These are phyloP conservation scores for Sciaenops ocellatus DNA, from an alignment of 2,797 vertebrate genomes.

Conservation along the genomic window DNA sequence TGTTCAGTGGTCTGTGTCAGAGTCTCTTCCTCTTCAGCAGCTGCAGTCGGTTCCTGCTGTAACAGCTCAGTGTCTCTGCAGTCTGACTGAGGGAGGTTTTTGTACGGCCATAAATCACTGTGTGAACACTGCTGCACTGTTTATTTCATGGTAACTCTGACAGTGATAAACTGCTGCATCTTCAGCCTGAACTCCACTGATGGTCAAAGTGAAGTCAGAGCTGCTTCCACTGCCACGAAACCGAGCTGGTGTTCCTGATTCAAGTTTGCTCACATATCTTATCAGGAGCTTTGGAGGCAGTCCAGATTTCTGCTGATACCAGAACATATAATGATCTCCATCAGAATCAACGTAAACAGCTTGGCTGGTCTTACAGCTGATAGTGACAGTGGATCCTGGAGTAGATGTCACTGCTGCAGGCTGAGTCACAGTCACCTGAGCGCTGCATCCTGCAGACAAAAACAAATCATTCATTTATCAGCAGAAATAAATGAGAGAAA, in stretches of 20 bases:
- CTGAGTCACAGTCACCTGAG: slow-evolving; percentile 57
- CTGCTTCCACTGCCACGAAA: slow-evolving; percentile 55
- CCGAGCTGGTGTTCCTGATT: slow-evolving; percentile 43
- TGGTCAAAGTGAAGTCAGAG: slow-evolving; percentile 48
- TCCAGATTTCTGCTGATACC: slow-evolving; percentile 60
- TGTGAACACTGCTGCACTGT: slow-evolving; percentile 30
- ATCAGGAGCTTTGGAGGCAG: slow-evolving; percentile 45
- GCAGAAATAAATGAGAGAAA: not conserved
- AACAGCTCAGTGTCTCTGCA: slow-evolving; percentile 61
- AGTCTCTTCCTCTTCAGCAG: no score
- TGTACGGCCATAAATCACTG: slow-evolving; percentile 50
- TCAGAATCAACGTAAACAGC: not conserved
- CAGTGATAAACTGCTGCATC: slow-evolving; percentile 71
- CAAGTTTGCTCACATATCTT: fast-evolving
- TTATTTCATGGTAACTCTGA: fast-evolving
- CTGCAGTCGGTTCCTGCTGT: slow-evolving; percentile 52
- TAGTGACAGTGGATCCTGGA: slow-evolving; percentile 24
- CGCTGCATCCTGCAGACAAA: not conserved
- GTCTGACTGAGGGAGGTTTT: slow-evolving; percentile 62
- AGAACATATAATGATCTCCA: slow-evolving; percentile 1
- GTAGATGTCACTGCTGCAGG: not conserved
- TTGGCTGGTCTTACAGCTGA: slow-evolving; percentile 27
- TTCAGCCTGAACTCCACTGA: slow-evolving; percentile 59
- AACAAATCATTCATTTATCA: not conserved
- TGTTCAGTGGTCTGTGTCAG: no score